Evolutionary conservation across 2,113 vertebrate genomes (phyloP), one percentile per base, ranked within the genome.

Genomic region (Romanogobio albipinnatus): DNA sequence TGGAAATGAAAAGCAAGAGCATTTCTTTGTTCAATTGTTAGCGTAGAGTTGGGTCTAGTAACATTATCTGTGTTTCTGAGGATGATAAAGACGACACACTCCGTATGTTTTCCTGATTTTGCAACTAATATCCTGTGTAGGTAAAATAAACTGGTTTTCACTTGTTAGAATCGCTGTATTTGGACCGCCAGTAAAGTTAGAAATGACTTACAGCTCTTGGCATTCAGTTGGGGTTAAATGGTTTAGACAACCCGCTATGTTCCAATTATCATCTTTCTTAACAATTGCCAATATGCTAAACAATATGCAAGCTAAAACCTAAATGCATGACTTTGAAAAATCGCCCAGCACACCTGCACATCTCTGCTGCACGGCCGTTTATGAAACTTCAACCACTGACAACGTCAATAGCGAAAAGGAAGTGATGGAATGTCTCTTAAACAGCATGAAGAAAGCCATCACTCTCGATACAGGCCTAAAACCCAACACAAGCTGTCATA

Each of bases 111-210:
- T 29, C 39, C 14, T 47, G 53, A 77, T 39, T 10, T 36, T n/a
- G 6, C 75, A 36, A 76, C 75, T 22, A 51, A 76, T 9, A 36
- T 78, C 6, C 56, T 26, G 56, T 36, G 29, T 29, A 29, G 29
- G 62, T 82, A 59, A 83, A 82, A 80, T 77, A 84, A 88, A 83
- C 84, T 33, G 66, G 66, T 56, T 77, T 85, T 87, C 49, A 43
- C 56, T 79, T 81, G 45, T 81, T 51, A 68, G 5, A 68, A 68
- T 2, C 62, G 26, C 77, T 79, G 76, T 22, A 33, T 9, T 68
- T 45, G 62, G 79, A 81, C 61, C 68, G 79, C 43, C 62, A 81
- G 45, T 53, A 68, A 81, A 68, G 43, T 68, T 49, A 29, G 9
- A 80, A 80, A 80, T 80, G 39, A 80, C 77, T 80, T 64, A 14